phyloP scores from a whole-genome alignment of 2,797 vertebrate species.

The Hydrolagus colliei region DNA sequence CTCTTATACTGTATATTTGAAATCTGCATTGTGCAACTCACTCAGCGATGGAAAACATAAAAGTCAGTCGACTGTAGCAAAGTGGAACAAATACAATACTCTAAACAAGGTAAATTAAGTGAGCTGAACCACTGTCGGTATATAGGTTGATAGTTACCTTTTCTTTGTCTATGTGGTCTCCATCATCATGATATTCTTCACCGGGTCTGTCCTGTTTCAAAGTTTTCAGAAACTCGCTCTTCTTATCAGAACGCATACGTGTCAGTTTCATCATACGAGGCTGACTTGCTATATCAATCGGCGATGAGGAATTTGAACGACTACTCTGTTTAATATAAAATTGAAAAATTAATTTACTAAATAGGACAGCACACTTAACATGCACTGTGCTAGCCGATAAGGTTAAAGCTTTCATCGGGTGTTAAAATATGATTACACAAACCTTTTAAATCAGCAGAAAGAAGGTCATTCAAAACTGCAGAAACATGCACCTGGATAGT shows the following conservation, averaged over 20 bases:
- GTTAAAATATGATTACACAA: not conserved
- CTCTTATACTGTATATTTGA: not conserved
- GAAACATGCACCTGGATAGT: not conserved
- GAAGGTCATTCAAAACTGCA: not conserved
- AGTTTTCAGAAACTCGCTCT: slow-evolving; percentile 64
- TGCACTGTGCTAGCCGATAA: not conserved
- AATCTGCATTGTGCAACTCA: not conserved
- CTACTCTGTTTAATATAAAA: slow-evolving; percentile 47
- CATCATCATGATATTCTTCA: slow-evolving; percentile 49
- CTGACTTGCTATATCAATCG: slow-evolving; percentile 58
- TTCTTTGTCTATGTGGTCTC: slow-evolving; percentile 28
- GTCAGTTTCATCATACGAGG: slow-evolving; percentile 61
- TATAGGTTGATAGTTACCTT: not conserved
- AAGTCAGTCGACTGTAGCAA: not conserved
- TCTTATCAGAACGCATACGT: slow-evolving; percentile 58
- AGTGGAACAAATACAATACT: not conserved
- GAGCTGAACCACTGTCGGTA: not conserved
- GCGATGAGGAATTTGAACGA: slow-evolving; percentile 60
- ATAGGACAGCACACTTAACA: not conserved
- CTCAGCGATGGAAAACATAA: not conserved
- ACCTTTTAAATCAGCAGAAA: not conserved
- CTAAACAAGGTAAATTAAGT: not conserved
- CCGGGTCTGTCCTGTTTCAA: slow-evolving; percentile 56
- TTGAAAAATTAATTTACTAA: slow-evolving; percentile 23
- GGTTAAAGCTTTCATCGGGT: too few relatives aligned